phyloP scores from a whole-genome alignment of 2,888 invertebrate species.

The Microchrysa polita region DNA sequence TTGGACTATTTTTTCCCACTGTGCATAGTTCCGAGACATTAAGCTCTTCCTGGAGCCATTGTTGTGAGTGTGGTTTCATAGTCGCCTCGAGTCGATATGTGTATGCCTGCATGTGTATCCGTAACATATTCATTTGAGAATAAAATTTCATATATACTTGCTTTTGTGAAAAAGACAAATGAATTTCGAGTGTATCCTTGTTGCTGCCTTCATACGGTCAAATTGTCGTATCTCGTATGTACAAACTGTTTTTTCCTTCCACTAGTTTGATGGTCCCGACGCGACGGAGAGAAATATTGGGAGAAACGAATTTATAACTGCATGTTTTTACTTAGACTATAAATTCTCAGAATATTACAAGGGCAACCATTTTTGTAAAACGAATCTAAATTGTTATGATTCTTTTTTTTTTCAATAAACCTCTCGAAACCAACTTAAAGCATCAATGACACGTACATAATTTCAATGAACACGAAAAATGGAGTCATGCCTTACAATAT shows the following conservation, averaged over 20 bases:
- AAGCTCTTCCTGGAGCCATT: slow-evolving; percentile 29
- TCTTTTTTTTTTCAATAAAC: no score
- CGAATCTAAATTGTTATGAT: no score
- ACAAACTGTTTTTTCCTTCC: no score
- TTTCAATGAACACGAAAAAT: no score
- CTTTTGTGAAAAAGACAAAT: slow-evolving; percentile 11
- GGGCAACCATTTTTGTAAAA: background rate
- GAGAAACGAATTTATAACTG: background rate
- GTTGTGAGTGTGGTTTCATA: background rate
- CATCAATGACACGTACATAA: no score
- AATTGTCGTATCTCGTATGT: background rate
- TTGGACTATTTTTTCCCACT: slow-evolving; percentile 39
- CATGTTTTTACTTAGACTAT: background rate
- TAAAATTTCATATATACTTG: slow-evolving; percentile 1
- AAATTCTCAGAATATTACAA: background rate
- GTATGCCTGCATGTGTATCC: background rate
- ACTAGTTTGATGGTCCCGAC: no score
- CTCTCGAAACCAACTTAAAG: no score
- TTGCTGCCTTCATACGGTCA: background rate
- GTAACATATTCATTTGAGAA: slow-evolving; percentile 19
- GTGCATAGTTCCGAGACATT: slow-evolving; percentile 27
- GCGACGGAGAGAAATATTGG: slow-evolving; percentile 8
- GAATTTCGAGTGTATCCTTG: slow-evolving; percentile 14
- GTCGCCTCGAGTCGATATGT: background rate
- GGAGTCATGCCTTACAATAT: no score